phyloP scores from a whole-genome alignment of 2,113 vertebrate species.

The Heptranchias perlo region DNA sequence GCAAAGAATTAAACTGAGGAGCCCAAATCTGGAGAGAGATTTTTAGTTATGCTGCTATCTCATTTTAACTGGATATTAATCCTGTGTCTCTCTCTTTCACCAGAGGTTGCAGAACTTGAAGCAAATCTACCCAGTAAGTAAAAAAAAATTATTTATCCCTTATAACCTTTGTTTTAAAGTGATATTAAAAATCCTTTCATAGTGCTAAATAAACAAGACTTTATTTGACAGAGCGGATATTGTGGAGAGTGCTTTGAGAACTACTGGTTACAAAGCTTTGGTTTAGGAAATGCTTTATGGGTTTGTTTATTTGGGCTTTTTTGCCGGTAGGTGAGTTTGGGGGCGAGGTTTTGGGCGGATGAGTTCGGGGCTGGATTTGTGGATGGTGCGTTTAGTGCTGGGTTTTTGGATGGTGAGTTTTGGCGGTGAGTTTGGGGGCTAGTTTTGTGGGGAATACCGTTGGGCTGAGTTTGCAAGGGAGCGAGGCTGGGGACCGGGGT shows the following conservation, averaged over 20 bases:
- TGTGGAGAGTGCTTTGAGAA: not conserved
- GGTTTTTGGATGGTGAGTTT: not conserved
- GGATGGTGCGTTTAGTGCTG: not conserved
- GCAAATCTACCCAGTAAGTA: constrained; percentile 95
- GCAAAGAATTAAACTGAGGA: not conserved
- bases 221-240: not conserved
- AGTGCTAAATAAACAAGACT: not conserved
- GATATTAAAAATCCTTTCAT: not conserved
- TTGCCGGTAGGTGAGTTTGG: not conserved
- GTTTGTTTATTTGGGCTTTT: not conserved
- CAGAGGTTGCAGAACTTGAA: constrained; percentile 98
- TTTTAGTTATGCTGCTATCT: not conserved
- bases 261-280: not conserved
- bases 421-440: not conserved
- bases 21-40: not conserved
- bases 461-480: not conserved
- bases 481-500: not conserved
- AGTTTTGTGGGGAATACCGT: not conserved
- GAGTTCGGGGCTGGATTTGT: not conserved
- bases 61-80: not conserved
- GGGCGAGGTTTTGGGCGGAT: not conserved
- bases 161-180: not conserved
- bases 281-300: not conserved
- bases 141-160: not conserved
- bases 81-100: constrained; percentile 46